These are phyloP conservation scores for Typhlichthys subterraneus DNA, from an alignment of 2,797 vertebrate genomes.

Conservation along the genomic window DNA sequence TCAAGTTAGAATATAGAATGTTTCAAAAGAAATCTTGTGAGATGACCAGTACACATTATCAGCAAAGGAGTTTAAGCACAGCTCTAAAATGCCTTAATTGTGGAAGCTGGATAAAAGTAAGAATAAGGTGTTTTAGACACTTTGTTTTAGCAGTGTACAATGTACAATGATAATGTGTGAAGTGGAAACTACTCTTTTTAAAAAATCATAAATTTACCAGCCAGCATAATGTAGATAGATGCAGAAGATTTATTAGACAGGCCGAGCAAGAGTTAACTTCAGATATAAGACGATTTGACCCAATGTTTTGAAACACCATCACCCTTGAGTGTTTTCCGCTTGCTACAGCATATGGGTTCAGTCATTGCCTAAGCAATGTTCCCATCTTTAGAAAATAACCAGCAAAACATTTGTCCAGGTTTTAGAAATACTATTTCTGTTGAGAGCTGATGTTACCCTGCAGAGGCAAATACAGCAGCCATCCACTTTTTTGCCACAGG, in stretches of 20 bases:
- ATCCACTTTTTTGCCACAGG: too few relatives aligned
- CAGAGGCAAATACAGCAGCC: not conserved
- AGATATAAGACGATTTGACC: too few relatives aligned
- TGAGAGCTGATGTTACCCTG: constrained; percentile 16
- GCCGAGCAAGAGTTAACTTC: too few relatives aligned
- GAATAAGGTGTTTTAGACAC: constrained; percentile 37
- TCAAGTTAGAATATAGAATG: constrained; percentile 6
- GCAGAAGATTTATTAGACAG: constrained; percentile 62
- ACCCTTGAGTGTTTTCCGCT: constrained; percentile 44
- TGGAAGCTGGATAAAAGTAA: constrained; percentile 14
- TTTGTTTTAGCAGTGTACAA: constrained; percentile 47
- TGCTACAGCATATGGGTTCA: constrained; percentile 34
- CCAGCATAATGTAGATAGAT: constrained; percentile 36
- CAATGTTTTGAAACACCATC: constrained; percentile 21
- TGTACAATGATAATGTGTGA: constrained; percentile 55
- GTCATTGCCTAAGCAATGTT: constrained; percentile 48
- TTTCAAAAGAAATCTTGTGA: not conserved
- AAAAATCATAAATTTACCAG: constrained; percentile 62
- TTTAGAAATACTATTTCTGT: constrained; percentile 9
- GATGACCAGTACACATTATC: constrained; percentile 5
- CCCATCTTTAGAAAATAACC: constrained; percentile 25
- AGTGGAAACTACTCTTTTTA: constrained; percentile 61
- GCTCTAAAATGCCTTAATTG: constrained; percentile 14
- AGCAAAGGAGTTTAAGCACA: not conserved
- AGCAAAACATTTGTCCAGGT: constrained; percentile 22